Conservation (phyloP, 92 coral and sea anemone genomes). For the Phenganax subtilis region DNA sequence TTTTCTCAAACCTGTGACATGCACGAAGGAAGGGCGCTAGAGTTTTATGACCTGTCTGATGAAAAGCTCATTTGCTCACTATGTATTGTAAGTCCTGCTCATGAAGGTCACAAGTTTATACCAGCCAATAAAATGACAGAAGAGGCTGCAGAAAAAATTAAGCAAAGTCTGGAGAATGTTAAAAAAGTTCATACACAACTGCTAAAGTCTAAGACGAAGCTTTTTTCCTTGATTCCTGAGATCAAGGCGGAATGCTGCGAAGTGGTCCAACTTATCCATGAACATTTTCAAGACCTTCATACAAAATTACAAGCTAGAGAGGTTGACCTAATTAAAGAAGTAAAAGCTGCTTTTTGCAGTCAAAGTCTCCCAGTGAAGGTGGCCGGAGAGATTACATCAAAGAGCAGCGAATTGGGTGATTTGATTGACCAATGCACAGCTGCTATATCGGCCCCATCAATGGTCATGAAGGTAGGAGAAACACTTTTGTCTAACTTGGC, state of each 20-base stretch:
- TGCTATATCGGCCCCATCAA: not conserved
- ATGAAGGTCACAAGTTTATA: slow-evolving; percentile 62
- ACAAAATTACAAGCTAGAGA: slow-evolving; percentile 84
- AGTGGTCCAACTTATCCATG: slow-evolving; percentile 59
- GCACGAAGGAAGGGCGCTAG: slow-evolving; percentile 69
- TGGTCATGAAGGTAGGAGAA: not conserved
- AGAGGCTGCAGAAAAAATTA: slow-evolving; percentile 55
- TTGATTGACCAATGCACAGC: not conserved
- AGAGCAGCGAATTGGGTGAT: slow-evolving; percentile 48
- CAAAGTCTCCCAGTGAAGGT: slow-evolving; percentile 44
- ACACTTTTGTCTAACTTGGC: slow-evolving; percentile 50
- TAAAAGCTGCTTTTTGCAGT: slow-evolving; percentile 47
- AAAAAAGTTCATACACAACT: slow-evolving; percentile 53
- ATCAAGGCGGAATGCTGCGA: slow-evolving; percentile 66
- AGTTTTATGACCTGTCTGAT: slow-evolving; percentile 79
- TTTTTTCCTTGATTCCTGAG: slow-evolving; percentile 39
- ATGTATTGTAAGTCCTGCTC: slow-evolving; percentile 74
- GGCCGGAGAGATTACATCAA: slow-evolving; percentile 51
- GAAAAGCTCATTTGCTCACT: slow-evolving; percentile 79
- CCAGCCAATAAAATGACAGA: slow-evolving; percentile 66
- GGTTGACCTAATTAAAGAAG: slow-evolving; percentile 53
- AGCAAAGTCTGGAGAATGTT: slow-evolving; percentile 56
- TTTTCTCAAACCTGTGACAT: slow-evolving; percentile 58
- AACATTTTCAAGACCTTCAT: slow-evolving; percentile 75
- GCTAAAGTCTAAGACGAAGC: slow-evolving; percentile 50